These are phyloP conservation scores for Leucosticte australis DNA, from an alignment of 2,113 vertebrate species.

Conservation along the genomic window DNA sequence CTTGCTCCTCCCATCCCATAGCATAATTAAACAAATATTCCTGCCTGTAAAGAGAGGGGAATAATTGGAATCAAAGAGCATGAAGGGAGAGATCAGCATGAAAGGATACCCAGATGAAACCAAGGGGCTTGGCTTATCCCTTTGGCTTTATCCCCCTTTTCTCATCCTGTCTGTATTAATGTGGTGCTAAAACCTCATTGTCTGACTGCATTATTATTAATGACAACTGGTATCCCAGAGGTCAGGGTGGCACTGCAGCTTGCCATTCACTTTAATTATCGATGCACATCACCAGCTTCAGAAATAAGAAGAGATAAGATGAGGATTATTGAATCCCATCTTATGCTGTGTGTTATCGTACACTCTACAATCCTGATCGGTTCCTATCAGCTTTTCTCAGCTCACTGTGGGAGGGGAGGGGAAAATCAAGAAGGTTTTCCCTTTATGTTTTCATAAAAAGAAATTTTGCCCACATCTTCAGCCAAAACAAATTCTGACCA, in stretches of 20 bases:
- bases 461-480: neutral
- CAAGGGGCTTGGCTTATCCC: constrained; percentile 31
- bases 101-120: constrained; percentile 1
- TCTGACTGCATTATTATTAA: constrained; percentile 41
- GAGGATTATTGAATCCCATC: constrained; percentile 42
- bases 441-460: neutral
- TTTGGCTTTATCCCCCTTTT: constrained; percentile 35
- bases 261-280: constrained; percentile 49
- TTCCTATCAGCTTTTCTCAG: constrained; percentile 35
- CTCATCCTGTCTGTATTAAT: neutral
- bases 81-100: constrained; percentile 12
- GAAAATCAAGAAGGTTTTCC: neutral
- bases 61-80: constrained; percentile 49
- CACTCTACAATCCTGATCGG: neutral
- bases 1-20: neutral
- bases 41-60: neutral
- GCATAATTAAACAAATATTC: constrained; percentile 32
- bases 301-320: constrained; percentile 43
- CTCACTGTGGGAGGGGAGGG: neutral
- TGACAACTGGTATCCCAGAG: constrained; percentile 9
- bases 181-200: constrained; percentile 35
- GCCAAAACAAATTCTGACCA: neutral
- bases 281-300: constrained; percentile 5
- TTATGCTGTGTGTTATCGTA: neutral
- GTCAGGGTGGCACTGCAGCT: constrained; percentile 22